Conservation (phyloP, 2,888 invertebrate genomes). For the Hymenopus coronatus region DNA sequence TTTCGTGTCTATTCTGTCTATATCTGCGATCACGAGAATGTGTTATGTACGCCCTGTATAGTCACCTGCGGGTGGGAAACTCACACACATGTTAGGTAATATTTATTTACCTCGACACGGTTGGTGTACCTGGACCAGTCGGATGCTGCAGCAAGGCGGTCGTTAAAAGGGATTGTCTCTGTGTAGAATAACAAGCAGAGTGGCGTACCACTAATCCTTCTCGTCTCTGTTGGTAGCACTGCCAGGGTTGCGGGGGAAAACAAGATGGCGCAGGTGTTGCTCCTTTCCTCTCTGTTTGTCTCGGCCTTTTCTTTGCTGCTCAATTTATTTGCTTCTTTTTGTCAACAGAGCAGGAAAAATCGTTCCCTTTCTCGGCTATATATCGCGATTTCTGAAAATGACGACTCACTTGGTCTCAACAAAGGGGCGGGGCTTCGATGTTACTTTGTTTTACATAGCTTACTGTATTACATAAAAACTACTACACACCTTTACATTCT, state of each 20-base stretch:
- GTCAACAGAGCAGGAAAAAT: background rate
- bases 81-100: no score
- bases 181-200: background rate
- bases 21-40: no score
- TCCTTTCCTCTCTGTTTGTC: background rate
- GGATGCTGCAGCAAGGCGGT: background rate
- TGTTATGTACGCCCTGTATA: no score
- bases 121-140: background rate
- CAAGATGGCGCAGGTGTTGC: background rate
- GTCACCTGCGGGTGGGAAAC: no score
- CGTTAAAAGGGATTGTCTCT: slow-evolving; percentile 13
- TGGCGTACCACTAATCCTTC: background rate
- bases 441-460: no score
- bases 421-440: background rate
- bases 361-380: background rate
- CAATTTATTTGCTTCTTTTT: background rate
- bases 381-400: background rate
- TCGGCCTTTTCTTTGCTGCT: background rate
- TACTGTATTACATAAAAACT: no score
- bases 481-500: no score
- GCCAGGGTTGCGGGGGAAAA: background rate
- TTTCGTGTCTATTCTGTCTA: no score
- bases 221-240: background rate
- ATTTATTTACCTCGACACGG: no score
- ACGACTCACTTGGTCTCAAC: background rate